A percentile compares a stretch with the other conserved stretches of the same genome.
phyloP scores from a whole-genome alignment of 2,888 invertebrate genomes.

The Gari tellinella region DNA sequence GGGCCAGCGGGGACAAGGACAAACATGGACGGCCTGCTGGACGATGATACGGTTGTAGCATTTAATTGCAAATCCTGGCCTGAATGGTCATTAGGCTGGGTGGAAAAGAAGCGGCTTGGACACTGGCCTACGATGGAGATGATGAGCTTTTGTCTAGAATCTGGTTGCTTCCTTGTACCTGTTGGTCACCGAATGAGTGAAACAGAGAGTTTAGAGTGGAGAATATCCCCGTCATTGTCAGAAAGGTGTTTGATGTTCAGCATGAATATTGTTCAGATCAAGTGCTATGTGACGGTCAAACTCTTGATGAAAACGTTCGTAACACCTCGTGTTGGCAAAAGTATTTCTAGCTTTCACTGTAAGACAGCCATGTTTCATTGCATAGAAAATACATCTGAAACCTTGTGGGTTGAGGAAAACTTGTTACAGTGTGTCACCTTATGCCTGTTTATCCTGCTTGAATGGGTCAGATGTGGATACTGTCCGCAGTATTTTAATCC shows the following conservation, averaged over 20 bases:
- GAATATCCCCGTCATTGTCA: constrained; percentile 9
- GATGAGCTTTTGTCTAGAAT: not conserved
- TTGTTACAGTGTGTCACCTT: too few relatives aligned
- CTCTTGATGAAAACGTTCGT: constrained; percentile 14
- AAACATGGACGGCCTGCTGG: too few relatives aligned
- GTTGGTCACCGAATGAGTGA: not conserved
- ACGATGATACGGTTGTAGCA: constrained; percentile 1
- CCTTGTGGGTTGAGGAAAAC: not conserved
- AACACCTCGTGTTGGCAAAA: not conserved
- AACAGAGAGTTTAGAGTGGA: not conserved
- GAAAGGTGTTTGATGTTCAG: constrained; percentile 17
- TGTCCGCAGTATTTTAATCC: too few relatives aligned
- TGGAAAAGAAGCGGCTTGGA: not conserved
- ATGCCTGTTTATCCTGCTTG: too few relatives aligned
- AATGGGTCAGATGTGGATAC: too few relatives aligned
- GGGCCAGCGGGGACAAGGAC: not conserved
- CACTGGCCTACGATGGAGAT: constrained; percentile 14
- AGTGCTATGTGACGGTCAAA: constrained; percentile 3
- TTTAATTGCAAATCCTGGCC: not conserved
- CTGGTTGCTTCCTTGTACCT: constrained; percentile 11
- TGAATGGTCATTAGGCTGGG: not conserved
- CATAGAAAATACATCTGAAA: not conserved
- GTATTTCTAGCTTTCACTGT: constrained; percentile 4
- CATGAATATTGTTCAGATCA: constrained; percentile 14
- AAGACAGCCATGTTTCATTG: constrained; percentile 2